Base-by-base conservation (phyloP, 2,797 vertebrate genomes). In the Sarcoramphus papa region DNA sequence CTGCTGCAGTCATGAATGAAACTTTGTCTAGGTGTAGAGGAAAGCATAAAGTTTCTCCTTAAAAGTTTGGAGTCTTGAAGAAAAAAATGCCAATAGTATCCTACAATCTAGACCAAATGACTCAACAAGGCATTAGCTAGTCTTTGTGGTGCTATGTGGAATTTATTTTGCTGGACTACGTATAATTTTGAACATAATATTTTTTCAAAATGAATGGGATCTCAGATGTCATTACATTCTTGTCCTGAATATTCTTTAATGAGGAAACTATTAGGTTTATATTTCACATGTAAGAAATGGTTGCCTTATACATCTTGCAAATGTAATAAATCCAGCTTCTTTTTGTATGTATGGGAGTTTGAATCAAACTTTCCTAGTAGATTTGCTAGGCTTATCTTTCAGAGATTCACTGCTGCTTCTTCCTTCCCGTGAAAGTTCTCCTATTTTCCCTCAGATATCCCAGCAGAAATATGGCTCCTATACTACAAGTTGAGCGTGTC, bases 401-500 rank as follows among this genome's bases (percentile, higher is more conserved):
- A 47, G 80, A 57, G 43, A 69, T 64, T 45, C n/a, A 35, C 37
- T 68, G 41, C 24, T 45, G 15, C 12, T 63, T 35, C 45, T 47
- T 67, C 43, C 35, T 67, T 57, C 30, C 51, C 20, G 6, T 35
- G 16, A 24, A 75, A 22, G 35, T 70, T 72, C 33, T 60, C 10
- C 25, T 70, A 1, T 70, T 64, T 69, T 69, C 18, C 9, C 13
- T 73, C 57, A 19, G 47, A 8, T 57, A 33, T 19, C 31, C 16
- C 33, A 35, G 27, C 21, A 80, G 43, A 88, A 80, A 35, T 70
- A 12, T 1, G 18, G 7, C 8, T 84, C 5, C 19, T 81, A 3
- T 12, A 6, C 17, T 45, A 22, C 0, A 3, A 60, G n/a, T 70
- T 0, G 0, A 59, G 20, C 10, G 12, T 51, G 43, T 54, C 40